These are phyloP conservation scores for Allacma fusca DNA, from an alignment of 2,888 invertebrate species.

Conservation along the genomic window DNA sequence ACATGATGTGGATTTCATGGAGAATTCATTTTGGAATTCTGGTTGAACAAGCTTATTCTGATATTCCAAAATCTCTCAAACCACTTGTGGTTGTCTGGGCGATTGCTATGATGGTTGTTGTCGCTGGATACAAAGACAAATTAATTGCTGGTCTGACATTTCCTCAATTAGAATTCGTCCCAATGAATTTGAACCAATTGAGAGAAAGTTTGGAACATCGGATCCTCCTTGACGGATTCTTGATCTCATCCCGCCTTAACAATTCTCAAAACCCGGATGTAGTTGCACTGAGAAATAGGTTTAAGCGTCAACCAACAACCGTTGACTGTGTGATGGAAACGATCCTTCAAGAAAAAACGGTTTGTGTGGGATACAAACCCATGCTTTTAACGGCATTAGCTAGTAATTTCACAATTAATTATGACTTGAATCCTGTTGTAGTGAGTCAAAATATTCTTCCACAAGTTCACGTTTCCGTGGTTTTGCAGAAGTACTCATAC, in stretches of 20 bases:
- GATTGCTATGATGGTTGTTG: neutral
- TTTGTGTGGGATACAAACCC: constrained; percentile 31
- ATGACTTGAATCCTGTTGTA: neutral
- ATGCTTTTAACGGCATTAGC: constrained; percentile 19
- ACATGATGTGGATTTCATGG: constrained; percentile 7
- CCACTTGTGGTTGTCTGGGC: neutral
- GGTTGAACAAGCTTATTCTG: constrained; percentile 24
- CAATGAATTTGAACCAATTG: constrained; percentile 5
- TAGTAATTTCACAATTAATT: constrained; percentile 15
- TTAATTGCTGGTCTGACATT: constrained; percentile 20
- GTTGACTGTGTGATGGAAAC: constrained; percentile 10
- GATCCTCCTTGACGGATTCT: constrained; percentile 19
- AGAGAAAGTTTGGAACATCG: neutral
- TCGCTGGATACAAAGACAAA: constrained; percentile 20
- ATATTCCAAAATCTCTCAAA: neutral
- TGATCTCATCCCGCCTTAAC: constrained; percentile 30
- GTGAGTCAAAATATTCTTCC: constrained; percentile 13
- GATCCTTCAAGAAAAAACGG: neutral
- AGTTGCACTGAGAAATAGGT: neutral
- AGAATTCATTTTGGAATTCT: neutral
- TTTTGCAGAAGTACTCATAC: neutral
- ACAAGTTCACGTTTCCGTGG: constrained; percentile 29
- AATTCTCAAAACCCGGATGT: constrained; percentile 9
- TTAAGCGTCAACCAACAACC: neutral
- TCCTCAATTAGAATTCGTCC: constrained; percentile 30